A percentile compares a stretch with the other conserved stretches of the same genome.
These are phyloP conservation scores for Nycticorax nycticorax DNA, from an alignment of 2,113 vertebrate species.

Conservation along the genomic window DNA sequence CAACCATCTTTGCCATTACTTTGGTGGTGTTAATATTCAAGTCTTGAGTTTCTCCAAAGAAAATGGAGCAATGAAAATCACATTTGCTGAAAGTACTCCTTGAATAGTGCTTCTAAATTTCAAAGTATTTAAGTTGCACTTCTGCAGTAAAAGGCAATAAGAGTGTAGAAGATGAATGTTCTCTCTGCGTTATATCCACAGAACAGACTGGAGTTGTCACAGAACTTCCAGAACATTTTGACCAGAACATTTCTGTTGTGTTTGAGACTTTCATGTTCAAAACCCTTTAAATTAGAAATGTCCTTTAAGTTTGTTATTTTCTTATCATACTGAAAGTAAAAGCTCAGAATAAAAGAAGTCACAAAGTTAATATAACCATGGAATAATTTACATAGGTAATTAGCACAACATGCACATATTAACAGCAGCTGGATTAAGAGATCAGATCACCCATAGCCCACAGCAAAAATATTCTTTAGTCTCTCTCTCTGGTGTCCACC, in stretches of 20 bases:
- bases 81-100: constrained; percentile 61
- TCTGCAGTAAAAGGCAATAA: constrained; percentile 57
- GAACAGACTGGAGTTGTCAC: constrained; percentile 7
- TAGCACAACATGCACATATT: constrained; percentile 43
- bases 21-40: constrained; percentile 71
- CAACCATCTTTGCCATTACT: constrained; percentile 63
- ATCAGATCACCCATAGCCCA: constrained; percentile 37
- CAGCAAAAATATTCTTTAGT: constrained; percentile 56
- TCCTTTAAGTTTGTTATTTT: constrained; percentile 7
- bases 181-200: not conserved
- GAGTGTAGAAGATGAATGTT: not conserved
- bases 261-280: constrained; percentile 43
- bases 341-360: constrained; percentile 50
- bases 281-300: constrained; percentile 50
- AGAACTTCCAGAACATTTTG: constrained; percentile 8
- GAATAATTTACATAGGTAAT: constrained; percentile 59
- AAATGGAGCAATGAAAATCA: constrained; percentile 70
- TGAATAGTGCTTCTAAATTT: constrained; percentile 67
- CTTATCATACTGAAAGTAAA: constrained; percentile 60
- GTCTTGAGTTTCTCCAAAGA: constrained; percentile 66
- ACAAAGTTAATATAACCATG: constrained; percentile 54
- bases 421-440: constrained; percentile 59
- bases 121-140: constrained; percentile 49
- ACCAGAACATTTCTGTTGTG: constrained; percentile 4
- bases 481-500: constrained; percentile 2